Base-by-base conservation (phyloP, 2,797 vertebrate species). In the Arremon brunneinucha region DNA sequence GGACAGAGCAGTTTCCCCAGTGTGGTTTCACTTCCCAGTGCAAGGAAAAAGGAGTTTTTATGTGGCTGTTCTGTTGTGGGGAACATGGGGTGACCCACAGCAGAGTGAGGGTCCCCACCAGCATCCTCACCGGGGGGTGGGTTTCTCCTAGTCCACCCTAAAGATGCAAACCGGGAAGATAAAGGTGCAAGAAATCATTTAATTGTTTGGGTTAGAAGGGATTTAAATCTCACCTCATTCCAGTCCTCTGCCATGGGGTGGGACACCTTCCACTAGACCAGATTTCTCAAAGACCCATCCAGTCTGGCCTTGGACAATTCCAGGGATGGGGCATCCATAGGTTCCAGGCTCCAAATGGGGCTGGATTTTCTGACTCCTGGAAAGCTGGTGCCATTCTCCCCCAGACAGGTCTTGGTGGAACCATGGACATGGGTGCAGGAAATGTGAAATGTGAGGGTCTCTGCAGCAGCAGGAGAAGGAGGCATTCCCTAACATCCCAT, bases 341-440 rank as follows among this genome's bases (percentile, higher is more conserved):
- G 19, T 41, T 60, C 9, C 30, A n/a, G 23, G 32, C 53, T 90
- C 60, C 60, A 60, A n/a, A 77, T 8, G 2, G 24, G 13, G 19
- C 5, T 26, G 43, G 56, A 37, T 90, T 86, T 90, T 72, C 60
- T 72, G 47, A 16, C 24, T 55, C 28, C 21, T 35, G 20, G 19
- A 46, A 64, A 74, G 35, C 14, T 56, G 37, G 11, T 12, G 19
- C 5, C 1, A 1, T 10, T 12, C 6, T 16, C 15, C 24, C 24
- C 30, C 30, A 23, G 34, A 15, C 2, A 59, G 30, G 50, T 37
- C 14, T 27, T 11, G 46, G 67, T 5, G 4, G 49, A 23, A 16
- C 32, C 1, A 0, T 4, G 63, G 52, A 6, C 0, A 3, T 0
- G 4, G n/a, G n/a, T 8, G 32, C 57, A 35, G 69, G n/a, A n/a